A percentile compares a stretch with the other conserved stretches of the same genome.
These are phyloP conservation scores for Phylloscopus whistleri DNA, from an alignment of 2,113 vertebrate species.

Conservation along the genomic window DNA sequence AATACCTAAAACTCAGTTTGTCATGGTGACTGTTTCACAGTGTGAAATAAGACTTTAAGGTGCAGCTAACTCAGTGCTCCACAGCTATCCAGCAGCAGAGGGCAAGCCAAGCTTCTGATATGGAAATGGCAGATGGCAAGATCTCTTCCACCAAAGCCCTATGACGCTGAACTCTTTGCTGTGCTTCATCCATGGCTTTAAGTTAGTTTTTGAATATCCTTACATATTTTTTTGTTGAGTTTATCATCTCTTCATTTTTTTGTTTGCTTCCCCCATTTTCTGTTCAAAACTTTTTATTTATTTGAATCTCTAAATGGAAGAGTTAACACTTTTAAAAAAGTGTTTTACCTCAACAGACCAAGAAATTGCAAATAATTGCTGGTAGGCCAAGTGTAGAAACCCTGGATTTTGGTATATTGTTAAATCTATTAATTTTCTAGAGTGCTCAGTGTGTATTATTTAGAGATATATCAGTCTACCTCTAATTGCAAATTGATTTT, in stretches of 20 bases:
- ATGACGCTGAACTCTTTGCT: neutral
- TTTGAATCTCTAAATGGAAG: neutral
- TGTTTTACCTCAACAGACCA: neutral
- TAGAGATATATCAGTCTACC: neutral
- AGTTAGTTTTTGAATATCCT: neutral
- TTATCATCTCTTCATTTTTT: neutral
- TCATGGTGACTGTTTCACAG: neutral
- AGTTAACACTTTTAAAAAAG: neutral
- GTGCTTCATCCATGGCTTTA: neutral
- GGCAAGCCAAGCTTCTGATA: neutral
- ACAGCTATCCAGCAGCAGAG: neutral
- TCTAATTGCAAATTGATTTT: neutral
- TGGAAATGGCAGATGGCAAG: neutral
- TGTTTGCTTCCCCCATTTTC: neutral
- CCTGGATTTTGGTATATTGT: neutral
- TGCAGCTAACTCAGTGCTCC: neutral
- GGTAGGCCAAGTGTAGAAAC: neutral
- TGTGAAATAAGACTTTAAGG: neutral
- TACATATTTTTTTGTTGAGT: neutral
- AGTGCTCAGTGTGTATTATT: neutral
- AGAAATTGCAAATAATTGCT: neutral
- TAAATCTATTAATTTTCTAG: neutral
- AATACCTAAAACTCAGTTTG: neutral
- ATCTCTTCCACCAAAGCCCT: neutral
- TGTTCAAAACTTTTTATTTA: neutral